A percentile compares a stretch with the other conserved stretches of the same genome.
Evolutionary conservation across 53 echinoderm and acorn worm species (phyloP).

Genomic region (Paracentrotus lividus): DNA sequence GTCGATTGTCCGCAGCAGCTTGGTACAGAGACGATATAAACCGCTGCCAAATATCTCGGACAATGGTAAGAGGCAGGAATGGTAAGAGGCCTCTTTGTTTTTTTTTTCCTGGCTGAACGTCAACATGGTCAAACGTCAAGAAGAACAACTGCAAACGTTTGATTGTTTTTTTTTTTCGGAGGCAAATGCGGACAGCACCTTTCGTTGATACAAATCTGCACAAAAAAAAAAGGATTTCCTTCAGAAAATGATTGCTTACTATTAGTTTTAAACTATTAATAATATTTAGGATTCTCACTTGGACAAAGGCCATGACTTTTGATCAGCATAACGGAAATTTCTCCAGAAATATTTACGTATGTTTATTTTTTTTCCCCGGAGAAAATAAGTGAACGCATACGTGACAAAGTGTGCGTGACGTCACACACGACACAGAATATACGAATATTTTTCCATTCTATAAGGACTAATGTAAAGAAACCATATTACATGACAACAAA

Average conservation of each 20-base stretch:
- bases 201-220: too few species aligned
- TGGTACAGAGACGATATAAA: too few species aligned
- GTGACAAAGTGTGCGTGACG: too few species aligned
- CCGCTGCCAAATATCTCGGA: neutral
- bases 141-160: neutral
- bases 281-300: neutral
- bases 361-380: too few species aligned
- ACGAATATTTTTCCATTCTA: too few species aligned
- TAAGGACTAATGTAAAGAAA: too few species aligned
- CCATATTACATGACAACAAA: too few species aligned
- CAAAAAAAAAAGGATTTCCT: too few species aligned
- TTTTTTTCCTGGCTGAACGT: neutral
- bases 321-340: neutral
- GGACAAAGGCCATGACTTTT: neutral
- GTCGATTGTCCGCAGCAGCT: too few species aligned
- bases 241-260: neutral
- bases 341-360: too few species aligned
- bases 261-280: neutral
- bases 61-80: neutral
- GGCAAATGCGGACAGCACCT: neutral
- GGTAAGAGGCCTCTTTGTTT: neutral
- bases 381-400: too few species aligned
- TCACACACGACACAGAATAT: too few species aligned
- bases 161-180: neutral
- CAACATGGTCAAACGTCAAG: neutral